Conservation (phyloP, 2,888 invertebrate species). For the Apeira syringaria region DNA sequence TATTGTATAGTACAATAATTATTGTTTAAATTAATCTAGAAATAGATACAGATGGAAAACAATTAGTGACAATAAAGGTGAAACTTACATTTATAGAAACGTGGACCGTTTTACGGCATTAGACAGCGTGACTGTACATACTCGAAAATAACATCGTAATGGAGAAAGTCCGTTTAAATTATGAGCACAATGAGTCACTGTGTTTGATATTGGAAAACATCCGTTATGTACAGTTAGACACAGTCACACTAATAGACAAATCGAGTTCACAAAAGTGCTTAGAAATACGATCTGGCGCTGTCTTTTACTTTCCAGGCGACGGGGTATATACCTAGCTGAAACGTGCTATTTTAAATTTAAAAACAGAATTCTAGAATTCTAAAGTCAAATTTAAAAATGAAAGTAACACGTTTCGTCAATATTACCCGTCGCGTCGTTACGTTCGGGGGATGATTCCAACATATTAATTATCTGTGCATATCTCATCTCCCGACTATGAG, state of each 20-base stretch:
- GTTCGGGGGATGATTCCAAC: not conserved
- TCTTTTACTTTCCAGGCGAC: constrained; percentile 55
- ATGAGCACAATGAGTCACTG: constrained; percentile 14
- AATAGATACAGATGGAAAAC: constrained; percentile 74
- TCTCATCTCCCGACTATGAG: too few species aligned
- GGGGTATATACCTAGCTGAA: not conserved
- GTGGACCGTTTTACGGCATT: constrained; percentile 37
- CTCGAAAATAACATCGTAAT: constrained; percentile 30
- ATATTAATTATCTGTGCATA: too few species aligned
- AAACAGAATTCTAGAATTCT: constrained; percentile 32
- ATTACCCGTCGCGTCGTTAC: constrained; percentile 1
- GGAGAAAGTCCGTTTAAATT: constrained; percentile 22
- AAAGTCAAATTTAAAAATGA: constrained; percentile 36
- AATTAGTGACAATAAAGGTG: constrained; percentile 73
- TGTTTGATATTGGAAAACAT: constrained; percentile 23
- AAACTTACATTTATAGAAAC: constrained; percentile 65
- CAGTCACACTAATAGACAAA: constrained; percentile 68
- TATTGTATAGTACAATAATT: constrained; percentile 73
- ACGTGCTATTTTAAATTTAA: constrained; percentile 32
- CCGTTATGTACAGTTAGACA: constrained; percentile 24
- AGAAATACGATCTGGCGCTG: constrained; percentile 67
- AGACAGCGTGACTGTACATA: constrained; percentile 33
- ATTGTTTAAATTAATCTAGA: constrained; percentile 70
- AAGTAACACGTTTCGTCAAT: constrained; percentile 1
- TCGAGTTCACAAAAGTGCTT: constrained; percentile 63